Conservation (phyloP, 2,113 vertebrate species). For the Phalacrocorax aristotelis region DNA sequence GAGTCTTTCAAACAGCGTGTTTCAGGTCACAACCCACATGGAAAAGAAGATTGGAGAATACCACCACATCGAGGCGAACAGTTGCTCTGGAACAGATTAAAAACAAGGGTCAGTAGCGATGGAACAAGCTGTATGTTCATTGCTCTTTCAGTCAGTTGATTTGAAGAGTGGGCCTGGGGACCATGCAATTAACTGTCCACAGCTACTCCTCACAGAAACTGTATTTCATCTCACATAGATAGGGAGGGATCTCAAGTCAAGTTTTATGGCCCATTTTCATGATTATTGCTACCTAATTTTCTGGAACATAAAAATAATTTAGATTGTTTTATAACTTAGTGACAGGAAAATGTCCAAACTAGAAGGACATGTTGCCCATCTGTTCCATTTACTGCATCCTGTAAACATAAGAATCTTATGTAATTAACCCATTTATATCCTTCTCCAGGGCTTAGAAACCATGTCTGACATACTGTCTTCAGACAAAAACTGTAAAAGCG, state of each 20-base stretch:
- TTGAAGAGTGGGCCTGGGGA: background rate
- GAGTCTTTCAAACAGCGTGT: background rate
- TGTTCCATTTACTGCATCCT: slow-evolving; percentile 55
- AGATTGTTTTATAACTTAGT: slow-evolving; percentile 52
- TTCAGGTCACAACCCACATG: background rate
- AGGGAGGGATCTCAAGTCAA: slow-evolving; percentile 4
- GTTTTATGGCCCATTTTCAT: slow-evolving; percentile 52
- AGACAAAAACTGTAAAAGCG: background rate
- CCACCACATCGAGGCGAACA: background rate
- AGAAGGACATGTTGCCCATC: slow-evolving; percentile 37
- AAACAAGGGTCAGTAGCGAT: background rate
- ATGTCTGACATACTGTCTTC: background rate
- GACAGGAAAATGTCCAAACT: slow-evolving; percentile 31
- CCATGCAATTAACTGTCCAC: background rate
- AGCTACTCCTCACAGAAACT: background rate
- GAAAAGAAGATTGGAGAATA: background rate
- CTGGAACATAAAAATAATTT: slow-evolving; percentile 56
- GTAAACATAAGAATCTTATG: slow-evolving; percentile 30
- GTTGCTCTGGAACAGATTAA: background rate
- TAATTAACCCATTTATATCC: slow-evolving; percentile 57
- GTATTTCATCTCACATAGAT: background rate
- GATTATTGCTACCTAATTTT: slow-evolving; percentile 60
- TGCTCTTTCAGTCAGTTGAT: background rate
- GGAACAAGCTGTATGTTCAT: background rate
- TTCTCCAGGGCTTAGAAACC: slow-evolving; percentile 25